Evolutionary conservation across 2,888 invertebrate species (phyloP), one percentile per base, ranked within the genome.

Genomic region (Allophyes oxyacanthae): DNA sequence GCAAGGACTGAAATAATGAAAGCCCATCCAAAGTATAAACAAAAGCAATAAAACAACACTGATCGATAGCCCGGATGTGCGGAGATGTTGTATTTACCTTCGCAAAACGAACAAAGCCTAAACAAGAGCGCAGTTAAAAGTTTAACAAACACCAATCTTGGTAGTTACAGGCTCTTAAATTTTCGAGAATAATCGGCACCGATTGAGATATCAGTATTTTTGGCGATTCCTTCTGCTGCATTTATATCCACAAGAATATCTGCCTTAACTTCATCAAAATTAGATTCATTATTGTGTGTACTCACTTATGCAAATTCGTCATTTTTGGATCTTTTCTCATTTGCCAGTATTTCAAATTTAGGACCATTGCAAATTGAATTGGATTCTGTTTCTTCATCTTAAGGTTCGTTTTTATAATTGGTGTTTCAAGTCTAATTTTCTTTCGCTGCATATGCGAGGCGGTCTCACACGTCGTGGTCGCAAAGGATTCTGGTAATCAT

Each of bases 161-260:
- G 82, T 84, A 61, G 81, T 85, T 84, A 84, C 81, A 75, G 65
- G 77, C 73, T 76, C 85, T 81, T 89, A 88, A 86, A 88, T 88
- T 81, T 66, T 60, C 81, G 46, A 77, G 77, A 82, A 86, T 84
- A 85, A 85, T 83, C 78, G 80, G 77, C 76, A 75, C 75, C 82
- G 83, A 90, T 90, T 89, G 87, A 90, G 90, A 86, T 88, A 89
- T 90, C 86, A 84, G 75, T 59, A 74, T 75, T 81, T 84, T 80
- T 64, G 76, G 67, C 40, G 36, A 77, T 54, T 56, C 36, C 26
- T 43, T 41, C 20, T 36, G 28, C 20, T 53, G 57, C 20, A 32
- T 10, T 28, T 42, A 9, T 14, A 41, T 50, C 30, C 70, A 64
- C 46, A 50, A 53, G 15, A 82, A 78, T 72, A 62, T 77, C 59